A percentile compares a stretch with the other conserved stretches of the same genome.
Conservation (phyloP, 2,113 vertebrate species). For the Cairina moschata region DNA sequence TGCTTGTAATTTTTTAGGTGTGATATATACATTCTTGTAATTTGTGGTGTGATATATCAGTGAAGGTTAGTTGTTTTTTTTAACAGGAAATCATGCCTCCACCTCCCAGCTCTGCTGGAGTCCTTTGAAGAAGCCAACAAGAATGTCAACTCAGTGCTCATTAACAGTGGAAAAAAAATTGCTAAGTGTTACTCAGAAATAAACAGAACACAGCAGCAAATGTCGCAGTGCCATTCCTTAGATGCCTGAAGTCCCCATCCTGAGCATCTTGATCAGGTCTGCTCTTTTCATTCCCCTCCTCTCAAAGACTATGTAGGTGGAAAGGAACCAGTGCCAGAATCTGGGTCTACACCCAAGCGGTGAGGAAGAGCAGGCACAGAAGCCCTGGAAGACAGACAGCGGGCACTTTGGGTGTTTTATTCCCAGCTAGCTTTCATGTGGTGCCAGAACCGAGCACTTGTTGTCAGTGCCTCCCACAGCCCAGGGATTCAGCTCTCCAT, state of each 20-base stretch:
- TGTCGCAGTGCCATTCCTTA: not conserved
- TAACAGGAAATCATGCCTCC: not conserved
- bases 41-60: not conserved
- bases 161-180: not conserved
- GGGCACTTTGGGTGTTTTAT: not conserved
- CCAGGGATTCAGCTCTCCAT: not conserved
- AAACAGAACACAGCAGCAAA: not conserved
- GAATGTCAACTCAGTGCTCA: not conserved
- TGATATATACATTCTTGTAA: not conserved
- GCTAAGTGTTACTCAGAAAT: not conserved
- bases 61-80: not conserved
- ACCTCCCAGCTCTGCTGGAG: not conserved
- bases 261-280: not conserved
- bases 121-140: not conserved
- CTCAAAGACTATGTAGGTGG: not conserved
- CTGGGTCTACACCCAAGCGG: not conserved
- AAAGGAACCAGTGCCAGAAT: fast-evolving
- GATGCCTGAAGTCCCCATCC: not conserved
- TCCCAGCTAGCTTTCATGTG: not conserved
- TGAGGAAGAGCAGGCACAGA: not conserved
- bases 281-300: not conserved
- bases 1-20: not conserved
- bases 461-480: not conserved
- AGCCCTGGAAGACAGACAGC: not conserved
- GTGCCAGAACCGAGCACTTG: not conserved